Percentiles rank a stretch among this genome's conserved stretches.
Evolutionary conservation across 2,888 invertebrate genomes (phyloP).

Genomic region (Polydrusus tereticollis): DNA sequence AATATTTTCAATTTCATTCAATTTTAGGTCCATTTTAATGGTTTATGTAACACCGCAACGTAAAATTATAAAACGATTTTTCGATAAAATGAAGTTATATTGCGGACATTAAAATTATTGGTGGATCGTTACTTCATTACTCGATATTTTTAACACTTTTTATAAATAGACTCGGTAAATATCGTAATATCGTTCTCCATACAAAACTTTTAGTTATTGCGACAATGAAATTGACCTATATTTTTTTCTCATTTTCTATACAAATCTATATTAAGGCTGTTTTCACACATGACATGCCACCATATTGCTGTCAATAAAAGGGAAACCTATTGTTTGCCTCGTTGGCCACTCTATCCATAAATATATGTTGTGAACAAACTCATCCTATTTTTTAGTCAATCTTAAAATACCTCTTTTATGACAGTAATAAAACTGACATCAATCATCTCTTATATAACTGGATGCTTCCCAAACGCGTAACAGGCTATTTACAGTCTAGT

Average conservation of each 20-base stretch:
- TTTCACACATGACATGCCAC: too few relatives aligned
- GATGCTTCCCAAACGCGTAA: neutral
- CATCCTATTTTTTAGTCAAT: too few relatives aligned
- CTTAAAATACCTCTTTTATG: neutral
- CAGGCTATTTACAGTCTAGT: constrained; percentile 12
- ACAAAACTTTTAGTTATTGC: neutral
- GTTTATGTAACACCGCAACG: neutral
- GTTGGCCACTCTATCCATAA: too few relatives aligned
- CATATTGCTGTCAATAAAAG: too few relatives aligned
- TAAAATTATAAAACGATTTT: neutral
- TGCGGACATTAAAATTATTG: neutral
- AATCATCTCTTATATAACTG: neutral
- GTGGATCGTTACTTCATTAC: neutral
- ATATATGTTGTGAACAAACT: too few relatives aligned
- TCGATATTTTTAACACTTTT: neutral
- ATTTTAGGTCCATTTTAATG: neutral
- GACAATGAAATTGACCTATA: too few relatives aligned
- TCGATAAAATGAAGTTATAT: neutral
- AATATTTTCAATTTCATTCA: neutral
- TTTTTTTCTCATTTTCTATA: too few relatives aligned
- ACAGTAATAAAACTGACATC: neutral
- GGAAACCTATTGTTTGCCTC: too few relatives aligned
- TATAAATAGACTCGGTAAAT: neutral
- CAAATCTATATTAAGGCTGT: too few relatives aligned
- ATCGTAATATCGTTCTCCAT: neutral